Evolutionary conservation across 2,888 invertebrate genomes (phyloP), one percentile per base, ranked within the genome.

Genomic region (Catocala nupta): DNA sequence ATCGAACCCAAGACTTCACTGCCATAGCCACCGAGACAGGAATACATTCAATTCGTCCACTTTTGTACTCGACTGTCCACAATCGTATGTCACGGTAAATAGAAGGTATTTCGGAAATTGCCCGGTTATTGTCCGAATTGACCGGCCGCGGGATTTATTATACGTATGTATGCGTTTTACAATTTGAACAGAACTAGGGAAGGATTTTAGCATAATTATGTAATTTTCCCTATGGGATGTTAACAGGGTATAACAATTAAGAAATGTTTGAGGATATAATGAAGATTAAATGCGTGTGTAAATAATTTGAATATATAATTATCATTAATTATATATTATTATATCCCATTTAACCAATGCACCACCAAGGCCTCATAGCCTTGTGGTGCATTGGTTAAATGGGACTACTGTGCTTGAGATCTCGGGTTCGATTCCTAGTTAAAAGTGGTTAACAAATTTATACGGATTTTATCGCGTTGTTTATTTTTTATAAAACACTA

Each of bases 101-200:
- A 64, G 55, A 59, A 55, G 34, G 16, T 51, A 59, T 70, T 75
- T 53, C 45, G 60, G 48, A 16, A 62, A 64, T 39, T 76, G 55
- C 61, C 63, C 52, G 52, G 73, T 67, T 68, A 73, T 73, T 69
- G 63, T 71, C 45, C 56, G 47, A 71, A 74, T 64, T 59, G 63
- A 70, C 59, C 49, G 51, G 45, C 51, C 44, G 44, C 44, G 16
- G 42, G 49, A 74, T 77, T 74, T 75, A 75, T 71, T 51, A 55
- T 59, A 36, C 51, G 51, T 58, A 54, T 36, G 47, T 58, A 55
- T 36, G 49, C 56, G 60, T 54, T 71, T 66, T 62, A 77, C 50
- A 61, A 65, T 8, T 36, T 25, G n/a, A 36, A 44, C 49, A 61
- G 59, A 65, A 75, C 68, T 65, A 45, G 43, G 43, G 65, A 63